A percentile compares a stretch with the other conserved stretches of the same genome.
Evolutionary conservation across 2,113 vertebrate species (phyloP).

Genomic region (Mohoua ochrocephala): DNA sequence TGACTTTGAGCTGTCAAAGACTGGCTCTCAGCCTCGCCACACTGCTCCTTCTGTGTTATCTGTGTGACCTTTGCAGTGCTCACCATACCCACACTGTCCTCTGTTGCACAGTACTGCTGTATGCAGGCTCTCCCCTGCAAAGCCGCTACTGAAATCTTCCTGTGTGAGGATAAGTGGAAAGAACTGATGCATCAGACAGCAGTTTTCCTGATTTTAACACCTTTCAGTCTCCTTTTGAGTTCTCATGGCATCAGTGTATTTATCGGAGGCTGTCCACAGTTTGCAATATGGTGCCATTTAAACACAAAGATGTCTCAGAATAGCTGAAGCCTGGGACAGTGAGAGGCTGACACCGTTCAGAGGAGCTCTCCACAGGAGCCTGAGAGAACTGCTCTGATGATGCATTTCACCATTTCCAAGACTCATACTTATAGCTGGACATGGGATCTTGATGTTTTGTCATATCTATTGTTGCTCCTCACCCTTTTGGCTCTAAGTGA

Average conservation of each 20-base stretch:
- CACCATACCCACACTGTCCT: background rate
- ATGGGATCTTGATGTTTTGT: background rate
- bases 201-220: background rate
- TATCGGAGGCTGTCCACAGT: background rate
- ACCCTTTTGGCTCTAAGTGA: background rate
- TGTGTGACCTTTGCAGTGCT: background rate
- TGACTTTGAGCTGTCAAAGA: background rate
- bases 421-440: background rate
- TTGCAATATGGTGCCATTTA: background rate
- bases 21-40: background rate
- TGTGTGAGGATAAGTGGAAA: background rate
- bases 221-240: background rate
- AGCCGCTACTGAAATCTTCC: background rate
- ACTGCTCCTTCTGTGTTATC: background rate
- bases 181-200: background rate
- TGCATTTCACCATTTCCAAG: background rate
- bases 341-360: background rate
- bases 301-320: background rate
- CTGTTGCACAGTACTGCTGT: accelerated
- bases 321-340: background rate
- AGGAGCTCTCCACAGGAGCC: background rate
- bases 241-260: background rate
- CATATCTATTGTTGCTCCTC: background rate
- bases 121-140: background rate
- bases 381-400: background rate